Evolutionary conservation across 2,113 vertebrate genomes (phyloP).

Genomic region (Equus quagga): DNA sequence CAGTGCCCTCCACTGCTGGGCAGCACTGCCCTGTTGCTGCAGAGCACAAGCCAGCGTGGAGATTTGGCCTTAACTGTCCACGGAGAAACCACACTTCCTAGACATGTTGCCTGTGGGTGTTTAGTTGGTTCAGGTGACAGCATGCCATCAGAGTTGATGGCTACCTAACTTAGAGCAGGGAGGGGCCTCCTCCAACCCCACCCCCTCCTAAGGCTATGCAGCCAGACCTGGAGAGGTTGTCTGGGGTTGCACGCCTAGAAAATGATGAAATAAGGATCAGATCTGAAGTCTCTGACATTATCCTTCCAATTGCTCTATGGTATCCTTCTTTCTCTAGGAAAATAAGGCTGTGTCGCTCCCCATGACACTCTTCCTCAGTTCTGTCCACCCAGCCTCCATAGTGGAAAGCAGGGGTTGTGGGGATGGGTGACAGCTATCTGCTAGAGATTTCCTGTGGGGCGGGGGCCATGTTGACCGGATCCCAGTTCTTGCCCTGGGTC

Average conservation of each 20-base stretch:
- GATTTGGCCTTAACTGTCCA: neutral
- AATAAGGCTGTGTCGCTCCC: neutral
- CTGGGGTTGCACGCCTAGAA: neutral
- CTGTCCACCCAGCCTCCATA: neutral
- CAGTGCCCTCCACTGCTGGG: neutral
- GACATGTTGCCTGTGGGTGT: neutral
- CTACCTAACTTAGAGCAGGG: neutral
- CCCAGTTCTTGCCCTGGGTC: neutral
- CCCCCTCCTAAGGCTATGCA: neutral
- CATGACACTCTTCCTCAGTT: neutral
- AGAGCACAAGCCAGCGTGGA: neutral
- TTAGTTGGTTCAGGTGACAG: neutral
- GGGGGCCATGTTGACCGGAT: neutral
- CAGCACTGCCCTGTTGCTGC: accelerated
- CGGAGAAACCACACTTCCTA: neutral
- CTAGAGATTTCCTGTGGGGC: neutral
- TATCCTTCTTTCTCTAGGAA: neutral
- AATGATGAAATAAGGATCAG: neutral
- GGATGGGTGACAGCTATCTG: neutral
- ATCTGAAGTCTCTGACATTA: neutral
- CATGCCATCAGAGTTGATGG: neutral
- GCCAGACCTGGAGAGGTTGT: neutral
- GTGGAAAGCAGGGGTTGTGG: neutral
- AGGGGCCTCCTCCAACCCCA: accelerated
- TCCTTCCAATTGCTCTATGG: neutral